Evolutionary conservation across 2,113 vertebrate genomes (phyloP), one percentile per base, ranked within the genome.

Genomic region (Numida meleagris): DNA sequence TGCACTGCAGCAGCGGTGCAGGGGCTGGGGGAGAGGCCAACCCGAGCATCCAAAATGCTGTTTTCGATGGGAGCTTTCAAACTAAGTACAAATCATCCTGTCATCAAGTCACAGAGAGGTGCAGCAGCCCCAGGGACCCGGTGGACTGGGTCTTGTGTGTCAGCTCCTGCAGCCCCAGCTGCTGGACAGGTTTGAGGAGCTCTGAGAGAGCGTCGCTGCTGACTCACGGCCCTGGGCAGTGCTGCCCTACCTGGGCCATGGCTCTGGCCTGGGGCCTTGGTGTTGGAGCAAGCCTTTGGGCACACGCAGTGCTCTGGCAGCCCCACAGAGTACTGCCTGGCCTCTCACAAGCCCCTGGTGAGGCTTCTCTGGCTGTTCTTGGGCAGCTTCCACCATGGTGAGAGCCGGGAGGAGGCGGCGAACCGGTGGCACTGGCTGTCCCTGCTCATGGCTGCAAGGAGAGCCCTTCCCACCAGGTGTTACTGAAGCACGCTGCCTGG

Each of bases 61-160:
- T 33, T 86, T 27, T 15, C 15, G 43, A 4, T 1, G 3, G 4
- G 16, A 27, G 12, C 3, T 17, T 36, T 33, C 0, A 0, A 38
- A 62, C 9, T 71, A 5, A 7, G 55, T 9, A 19, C 31, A 6
- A 1, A 15, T 74, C 2, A 1, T 25, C 14, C 45, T 23, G 21
- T 9, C 4, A 21, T 1, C 20, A 20, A 34, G 42, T 10, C 34
- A 3, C 0, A 0, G 55, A 4, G n/a, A 14, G 40, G 21, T 3
- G 25, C 36, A 36, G 77, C 59, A 51, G n/a, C 66, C 46, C 14
- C 2, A 0, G 6, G 55, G 50, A 10, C 48, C n/a, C 1, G 0
- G 48, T 11, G 59, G 24, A 5, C 5, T 12, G 8, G 10, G 19
- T 38, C 38, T 70, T 0, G 0, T 19, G 21, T 57, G 46, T 29